Evolutionary conservation across 2,797 vertebrate species (phyloP), one percentile per base, ranked within the genome.

Genomic region (Microcaecilia unicolor): DNA sequence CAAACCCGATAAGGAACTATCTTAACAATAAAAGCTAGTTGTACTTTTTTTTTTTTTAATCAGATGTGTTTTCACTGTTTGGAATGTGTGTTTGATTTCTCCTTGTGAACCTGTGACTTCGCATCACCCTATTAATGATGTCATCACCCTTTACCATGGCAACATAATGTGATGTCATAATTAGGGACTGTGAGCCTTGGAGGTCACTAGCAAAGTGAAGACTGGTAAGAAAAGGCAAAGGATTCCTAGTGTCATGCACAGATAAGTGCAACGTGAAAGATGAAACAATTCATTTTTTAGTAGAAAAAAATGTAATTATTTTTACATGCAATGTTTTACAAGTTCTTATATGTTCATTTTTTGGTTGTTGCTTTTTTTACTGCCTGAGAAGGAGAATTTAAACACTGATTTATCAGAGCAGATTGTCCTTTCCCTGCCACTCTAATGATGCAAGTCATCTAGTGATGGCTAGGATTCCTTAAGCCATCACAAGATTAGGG

Each of bases 51-150:
- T 73, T 78, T 65, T n/a, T n/a, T n/a, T n/a, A 64, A 31, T 31
- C 22, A 76, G 72, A 70, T 39, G 27, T 58, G 55, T 63, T 57
- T 64, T 70, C 58, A 61, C 67, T 53, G 61, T 67, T 58, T 58
- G 72, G 67, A 82, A 48, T 48, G 37, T 41, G 45, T 48, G 45
- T 48, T 48, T 48, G 37, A 41, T 64, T 75, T 69, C 62, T 59
- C 57, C 61, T 60, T 70, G 57, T 74, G 68, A 70, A 62, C 69
- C 67, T 68, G 61, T 68, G 75, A 78, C 56, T 65, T 66, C 67
- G 37, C 59, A 70, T 64, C 61, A 55, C 59, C 65, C 70, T 58
- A 55, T 68, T 64, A 72, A 76, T 49, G 64, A 49, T 37, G 25
- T 58, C 65, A 34, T 67, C 74, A 44, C 65, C 52, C 66, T 58